A percentile compares a stretch with the other conserved stretches of the same genome.
phyloP scores from a whole-genome alignment of 2,797 vertebrate species.

The Amblyopsis hoosieri region DNA sequence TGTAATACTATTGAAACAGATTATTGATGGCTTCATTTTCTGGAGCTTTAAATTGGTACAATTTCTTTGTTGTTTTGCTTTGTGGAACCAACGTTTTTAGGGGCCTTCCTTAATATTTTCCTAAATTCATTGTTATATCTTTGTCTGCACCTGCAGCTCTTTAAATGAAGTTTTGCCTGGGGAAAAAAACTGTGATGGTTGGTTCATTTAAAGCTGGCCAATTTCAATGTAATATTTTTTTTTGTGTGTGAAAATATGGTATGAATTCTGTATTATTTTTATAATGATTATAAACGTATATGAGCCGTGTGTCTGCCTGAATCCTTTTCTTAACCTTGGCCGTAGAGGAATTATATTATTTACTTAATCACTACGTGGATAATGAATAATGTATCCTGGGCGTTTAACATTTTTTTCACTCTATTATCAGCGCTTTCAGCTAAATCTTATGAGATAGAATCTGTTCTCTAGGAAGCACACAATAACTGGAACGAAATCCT shows the following conservation, averaged over 20 bases:
- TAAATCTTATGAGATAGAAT: conserved; percentile 1
- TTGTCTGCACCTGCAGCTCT: neutral
- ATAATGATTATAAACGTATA: too few relatives aligned
- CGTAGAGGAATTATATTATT: neutral
- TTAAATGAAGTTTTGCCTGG: conserved; percentile 9
- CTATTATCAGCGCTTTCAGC: conserved; percentile 5
- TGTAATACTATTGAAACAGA: neutral
- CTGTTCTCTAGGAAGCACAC: neutral
- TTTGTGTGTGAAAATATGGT: conserved; percentile 4
- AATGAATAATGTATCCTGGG: too few relatives aligned
- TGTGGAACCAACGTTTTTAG: conserved; percentile 8
- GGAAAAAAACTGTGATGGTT: conserved; percentile 7
- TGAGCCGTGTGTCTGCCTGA: too few relatives aligned
- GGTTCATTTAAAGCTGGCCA: neutral
- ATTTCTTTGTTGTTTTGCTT: neutral
- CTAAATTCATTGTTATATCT: neutral
- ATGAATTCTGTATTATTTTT: too few relatives aligned
- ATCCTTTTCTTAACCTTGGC: neutral
- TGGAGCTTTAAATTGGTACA: conserved; percentile 17
- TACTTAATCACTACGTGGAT: neutral
- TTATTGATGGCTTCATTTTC: conserved; percentile 13
- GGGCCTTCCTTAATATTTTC: conserved; percentile 9
- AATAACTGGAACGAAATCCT: neutral
- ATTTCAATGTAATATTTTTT: conserved; percentile 10
- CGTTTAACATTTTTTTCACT: neutral